These are phyloP conservation scores for Tholera decimalis DNA, from an alignment of 2,888 invertebrate species.

Conservation along the genomic window DNA sequence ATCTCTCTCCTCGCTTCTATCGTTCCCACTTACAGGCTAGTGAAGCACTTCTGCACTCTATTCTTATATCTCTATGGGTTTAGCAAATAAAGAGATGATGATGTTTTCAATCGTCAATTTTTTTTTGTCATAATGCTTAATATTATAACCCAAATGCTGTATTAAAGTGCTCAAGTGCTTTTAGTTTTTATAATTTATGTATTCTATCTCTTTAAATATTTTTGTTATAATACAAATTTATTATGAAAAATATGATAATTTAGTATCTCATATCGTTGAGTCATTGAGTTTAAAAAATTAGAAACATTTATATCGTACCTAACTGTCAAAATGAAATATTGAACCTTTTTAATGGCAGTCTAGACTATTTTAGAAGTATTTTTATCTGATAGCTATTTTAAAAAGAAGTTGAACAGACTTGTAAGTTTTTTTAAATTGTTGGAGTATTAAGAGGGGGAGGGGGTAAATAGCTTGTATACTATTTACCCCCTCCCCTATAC, in stretches of 20 bases:
- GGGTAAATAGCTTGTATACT: no score
- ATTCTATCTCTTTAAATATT: constrained; percentile 4
- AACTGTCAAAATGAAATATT: constrained; percentile 33
- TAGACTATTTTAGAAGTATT: constrained; percentile 9
- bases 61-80: no score
- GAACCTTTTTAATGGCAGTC: constrained; percentile 9
- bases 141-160: background rate
- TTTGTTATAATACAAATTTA: constrained; percentile 25
- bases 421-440: background rate
- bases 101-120: no score
- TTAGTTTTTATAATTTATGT: constrained; percentile 1
- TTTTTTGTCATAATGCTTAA: background rate
- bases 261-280: constrained; percentile 5
- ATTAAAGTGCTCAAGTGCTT: background rate
- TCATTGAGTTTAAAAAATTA: constrained; percentile 24
- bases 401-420: background rate
- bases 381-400: constrained; percentile 5
- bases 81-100: no score
- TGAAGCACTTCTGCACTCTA: no score
- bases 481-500: no score
- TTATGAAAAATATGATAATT: constrained; percentile 23
- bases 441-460: no score
- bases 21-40: no score
- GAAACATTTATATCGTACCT: constrained; percentile 20
- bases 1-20: no score